These are phyloP conservation scores for Melanotaenia nigrans DNA, from an alignment of 2,797 vertebrate genomes.

Conservation along the genomic window DNA sequence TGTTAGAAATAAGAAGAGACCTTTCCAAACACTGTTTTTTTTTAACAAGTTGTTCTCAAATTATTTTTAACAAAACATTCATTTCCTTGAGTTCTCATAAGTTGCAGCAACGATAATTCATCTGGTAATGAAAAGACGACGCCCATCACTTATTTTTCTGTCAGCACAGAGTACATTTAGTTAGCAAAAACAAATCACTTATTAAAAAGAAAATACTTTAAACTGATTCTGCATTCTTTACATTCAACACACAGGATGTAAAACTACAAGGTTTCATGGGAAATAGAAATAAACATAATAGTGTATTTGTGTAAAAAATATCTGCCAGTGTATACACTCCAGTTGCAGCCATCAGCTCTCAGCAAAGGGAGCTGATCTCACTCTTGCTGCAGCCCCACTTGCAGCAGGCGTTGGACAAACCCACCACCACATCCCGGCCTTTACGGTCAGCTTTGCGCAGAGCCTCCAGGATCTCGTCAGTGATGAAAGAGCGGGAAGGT, in stretches of 20 bases:
- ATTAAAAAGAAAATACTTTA: conserved; percentile 21
- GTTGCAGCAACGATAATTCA: conserved; percentile 11
- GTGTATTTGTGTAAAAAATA: conserved; percentile 9
- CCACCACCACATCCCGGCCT: conserved; percentile 83
- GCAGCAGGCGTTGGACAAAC: conserved; percentile 88
- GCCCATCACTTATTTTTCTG: conserved; percentile 27
- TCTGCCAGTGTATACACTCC: neutral
- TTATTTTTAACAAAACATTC: conserved; percentile 24
- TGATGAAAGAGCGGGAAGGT: conserved; percentile 76
- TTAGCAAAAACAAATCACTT: conserved; percentile 9
- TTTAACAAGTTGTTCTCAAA: neutral
- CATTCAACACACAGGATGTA: conserved; percentile 12
- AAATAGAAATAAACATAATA: conserved; percentile 1
- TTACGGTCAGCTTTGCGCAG: conserved; percentile 81
- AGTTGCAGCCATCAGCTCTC: conserved; percentile 35
- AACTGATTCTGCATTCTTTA: conserved; percentile 7
- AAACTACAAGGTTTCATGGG: conserved; percentile 2
- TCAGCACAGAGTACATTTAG: conserved; percentile 11
- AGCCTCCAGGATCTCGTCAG: conserved; percentile 81
- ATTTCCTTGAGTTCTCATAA: conserved; percentile 15
- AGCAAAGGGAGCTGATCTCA: conserved; percentile 90
- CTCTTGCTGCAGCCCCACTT: conserved; percentile 90
- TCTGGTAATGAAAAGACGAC: neutral
- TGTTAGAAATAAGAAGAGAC: conserved; percentile 14
- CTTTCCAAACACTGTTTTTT: neutral